These are phyloP conservation scores for Agapornis roseicollis DNA, from an alignment of 2,113 vertebrate species.

Conservation along the genomic window DNA sequence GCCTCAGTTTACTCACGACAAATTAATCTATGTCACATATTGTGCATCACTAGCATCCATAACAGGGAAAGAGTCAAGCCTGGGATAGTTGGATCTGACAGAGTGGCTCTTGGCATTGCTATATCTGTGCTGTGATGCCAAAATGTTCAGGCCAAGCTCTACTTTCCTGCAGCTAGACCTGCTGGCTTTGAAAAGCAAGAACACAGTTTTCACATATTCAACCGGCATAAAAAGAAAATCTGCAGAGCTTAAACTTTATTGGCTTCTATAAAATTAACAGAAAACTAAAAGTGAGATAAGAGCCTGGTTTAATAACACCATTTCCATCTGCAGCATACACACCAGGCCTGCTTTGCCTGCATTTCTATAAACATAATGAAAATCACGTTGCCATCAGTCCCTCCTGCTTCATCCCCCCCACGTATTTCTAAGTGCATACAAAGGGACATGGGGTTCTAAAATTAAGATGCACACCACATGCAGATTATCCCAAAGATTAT, in stretches of 20 bases:
- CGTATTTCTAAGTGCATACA: not conserved
- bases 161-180: not conserved
- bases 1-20: not conserved
- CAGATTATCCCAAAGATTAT: not conserved
- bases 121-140: not conserved
- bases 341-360: not conserved
- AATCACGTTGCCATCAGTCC: not conserved
- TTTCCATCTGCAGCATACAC: not conserved
- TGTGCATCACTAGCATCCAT: not conserved
- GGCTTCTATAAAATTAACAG: constrained; percentile 46
- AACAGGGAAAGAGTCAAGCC: not conserved
- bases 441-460: not conserved
- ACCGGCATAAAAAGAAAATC: not conserved
- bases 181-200: not conserved
- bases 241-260: not conserved
- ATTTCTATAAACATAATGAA: constrained; percentile 28
- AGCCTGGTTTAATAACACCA: not conserved
- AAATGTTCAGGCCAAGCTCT: not conserved
- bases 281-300: constrained; percentile 49
- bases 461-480: not conserved
- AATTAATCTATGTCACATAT: not conserved
- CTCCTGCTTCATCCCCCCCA: not conserved
- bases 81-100: not conserved
- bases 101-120: not conserved
- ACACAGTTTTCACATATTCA: not conserved